phyloP scores from a whole-genome alignment of 2,113 vertebrate genomes.

The Helogale parvula region DNA sequence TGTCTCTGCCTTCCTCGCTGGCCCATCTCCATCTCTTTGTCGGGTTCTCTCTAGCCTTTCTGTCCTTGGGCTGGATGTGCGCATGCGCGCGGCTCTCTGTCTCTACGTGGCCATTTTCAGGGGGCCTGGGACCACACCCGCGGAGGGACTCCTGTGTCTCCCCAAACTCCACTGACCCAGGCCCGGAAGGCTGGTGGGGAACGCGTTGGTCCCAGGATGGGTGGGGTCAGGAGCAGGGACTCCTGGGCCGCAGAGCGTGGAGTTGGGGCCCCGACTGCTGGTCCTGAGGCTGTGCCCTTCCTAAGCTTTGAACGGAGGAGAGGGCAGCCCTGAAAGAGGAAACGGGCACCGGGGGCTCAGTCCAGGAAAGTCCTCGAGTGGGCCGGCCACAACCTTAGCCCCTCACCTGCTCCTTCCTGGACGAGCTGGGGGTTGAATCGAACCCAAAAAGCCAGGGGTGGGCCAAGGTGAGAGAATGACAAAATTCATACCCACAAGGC shows the following conservation, averaged over 20 bases:
- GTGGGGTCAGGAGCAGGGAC: background rate
- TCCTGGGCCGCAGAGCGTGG: background rate
- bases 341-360: background rate
- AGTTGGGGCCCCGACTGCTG: rapidly evolving
- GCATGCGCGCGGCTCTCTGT: background rate
- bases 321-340: background rate
- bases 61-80: background rate
- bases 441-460: background rate
- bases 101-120: background rate
- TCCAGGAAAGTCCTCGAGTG: background rate
- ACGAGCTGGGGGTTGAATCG: background rate
- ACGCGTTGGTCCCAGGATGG: background rate
- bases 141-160: too few relatives aligned
- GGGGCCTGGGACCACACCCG: rapidly evolving
- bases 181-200: background rate
- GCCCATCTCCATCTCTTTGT: slow-evolving; percentile 70
- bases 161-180: background rate
- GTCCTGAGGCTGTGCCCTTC: background rate
- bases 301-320: too few relatives aligned
- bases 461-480: background rate
- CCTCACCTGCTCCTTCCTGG: background rate
- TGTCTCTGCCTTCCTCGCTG: slow-evolving; percentile 54
- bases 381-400: background rate
- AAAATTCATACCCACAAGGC: background rate
- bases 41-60: background rate